Base-by-base conservation (phyloP, 2,797 vertebrate species). In the Lindbergichthys nudifrons region DNA sequence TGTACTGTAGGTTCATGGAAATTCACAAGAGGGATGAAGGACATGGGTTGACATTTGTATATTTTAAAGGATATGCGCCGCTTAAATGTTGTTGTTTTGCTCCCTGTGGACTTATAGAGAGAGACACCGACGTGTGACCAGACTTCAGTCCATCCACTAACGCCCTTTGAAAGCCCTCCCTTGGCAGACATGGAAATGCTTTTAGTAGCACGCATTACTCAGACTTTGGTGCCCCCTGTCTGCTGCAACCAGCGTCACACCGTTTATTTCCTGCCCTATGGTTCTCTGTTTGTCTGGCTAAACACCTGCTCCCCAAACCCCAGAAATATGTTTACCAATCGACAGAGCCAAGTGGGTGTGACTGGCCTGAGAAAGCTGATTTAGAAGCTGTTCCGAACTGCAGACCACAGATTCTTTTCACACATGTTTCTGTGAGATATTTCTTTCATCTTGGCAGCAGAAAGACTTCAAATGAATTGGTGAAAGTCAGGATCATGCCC, bases 181-280 rank as follows among this genome's bases (percentile, higher is more conserved):
- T 41, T 16, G 36, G 58, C 66, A 72, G 65, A 82, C 83, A 87
- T 53, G 54, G 59, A 89, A 89, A 89, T 66, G 77, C 77, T 80
- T 80, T 84, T 81, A 82, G 73, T 7, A 6, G 30, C 69, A 64
- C 9, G 32, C 62, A 79, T 84, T 47, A 52, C 45, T 69, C 70
- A 72, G 83, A 73, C 84, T 88, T 70, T 88, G 68, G 76, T 78
- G 81, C 90, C 91, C 84, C 86, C 91, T 94, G 71, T 84, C 85
- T 83, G 76, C 81, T 60, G 53, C 32, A 41, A 23, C 23, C 6
- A 23, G 72, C 6, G 72, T 43, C 42, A 43, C 70, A 60, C 23
- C 48, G 36, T 62, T 76, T 39, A 75, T 79, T 36, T 23, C 52
- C 53, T 59, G 62, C 78, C 71, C 58, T 53, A 3, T 41, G 46